Percentiles rank a stretch among this genome's conserved stretches.
Conservation (phyloP, 2,888 invertebrate genomes). For the Lasioglossum morio region DNA sequence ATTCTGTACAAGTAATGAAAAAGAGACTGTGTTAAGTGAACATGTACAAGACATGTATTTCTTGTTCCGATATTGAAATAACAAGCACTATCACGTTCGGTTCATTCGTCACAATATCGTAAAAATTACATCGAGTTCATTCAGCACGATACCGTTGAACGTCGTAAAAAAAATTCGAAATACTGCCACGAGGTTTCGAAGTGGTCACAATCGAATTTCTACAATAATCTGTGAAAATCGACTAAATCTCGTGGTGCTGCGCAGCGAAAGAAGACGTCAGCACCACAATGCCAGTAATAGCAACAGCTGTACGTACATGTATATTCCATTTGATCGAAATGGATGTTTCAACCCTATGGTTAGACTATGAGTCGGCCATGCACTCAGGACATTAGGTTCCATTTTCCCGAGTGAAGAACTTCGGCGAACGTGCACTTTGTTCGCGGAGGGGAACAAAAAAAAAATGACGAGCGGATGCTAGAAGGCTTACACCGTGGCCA, state of each 20-base stretch:
- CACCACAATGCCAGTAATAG: neutral
- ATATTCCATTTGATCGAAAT: neutral
- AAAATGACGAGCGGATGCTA: neutral
- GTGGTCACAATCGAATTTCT: neutral
- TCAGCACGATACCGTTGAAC: too few relatives aligned
- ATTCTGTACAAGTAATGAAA: too few relatives aligned
- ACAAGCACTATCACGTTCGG: too few relatives aligned
- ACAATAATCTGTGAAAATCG: neutral
- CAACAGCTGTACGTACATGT: neutral
- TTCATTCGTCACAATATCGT: too few relatives aligned
- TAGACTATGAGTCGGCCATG: neutral
- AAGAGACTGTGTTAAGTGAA: too few relatives aligned
- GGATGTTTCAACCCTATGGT: neutral
- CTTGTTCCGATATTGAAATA: too few relatives aligned
- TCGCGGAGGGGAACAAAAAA: neutral
- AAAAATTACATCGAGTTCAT: too few relatives aligned
- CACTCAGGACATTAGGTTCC: constrained; percentile 1
- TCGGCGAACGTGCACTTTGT: neutral
- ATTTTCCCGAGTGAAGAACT: neutral
- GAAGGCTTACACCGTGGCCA: neutral
- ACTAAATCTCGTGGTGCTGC: neutral
- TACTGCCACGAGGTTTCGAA: neutral
- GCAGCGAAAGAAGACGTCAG: neutral
- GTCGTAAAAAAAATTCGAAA: neutral
- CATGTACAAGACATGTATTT: too few relatives aligned